Evolutionary conservation across 2,888 invertebrate species (phyloP), one percentile per base, ranked within the genome.

Genomic region (Galerucella pusilla): DNA sequence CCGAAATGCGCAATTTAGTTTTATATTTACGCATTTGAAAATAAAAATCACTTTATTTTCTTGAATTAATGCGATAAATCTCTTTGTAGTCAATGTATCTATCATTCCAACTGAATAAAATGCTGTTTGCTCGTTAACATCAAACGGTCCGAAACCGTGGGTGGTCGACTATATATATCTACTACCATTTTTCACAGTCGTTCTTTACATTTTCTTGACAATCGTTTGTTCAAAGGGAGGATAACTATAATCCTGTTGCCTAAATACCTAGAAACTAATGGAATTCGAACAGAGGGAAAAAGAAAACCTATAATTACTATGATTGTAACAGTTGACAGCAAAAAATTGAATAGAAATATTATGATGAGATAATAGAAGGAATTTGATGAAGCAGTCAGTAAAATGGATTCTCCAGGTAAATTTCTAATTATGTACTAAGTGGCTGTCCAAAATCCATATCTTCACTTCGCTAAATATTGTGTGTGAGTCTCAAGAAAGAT

Each of bases 81-180:
- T 45, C 45, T 71, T 71, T 71, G 64, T 64, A 71, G 71, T 71
- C 64, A 64, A 63, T 64, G 54, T 42, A 45, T 64, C 54, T 71
- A 71, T 71, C 71, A 71, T 54, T 71, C 20, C 49, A 64, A 71
- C 64, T 71, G 71, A 64, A 71, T 71, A 71, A 71, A 71, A 71
- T 64, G 42, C 57, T 49, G 35, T 52, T 71, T 71, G 64, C 73
- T 75, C 68, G 72, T 75, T 75, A 75, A 75, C 73, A 75, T 75
- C 75, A 75, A 75, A 75, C 69, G 73, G 54, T 66, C 73, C 64
- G 61, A 59, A 45, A 52, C 72, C 66, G 73, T 73, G 75, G 73
- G 75, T 75, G 75, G 75, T 57, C 73, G 69, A 65, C 59, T 65
- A 45, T 57, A 75, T 65, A 71, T 65, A 68, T 45, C 46, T 46